Conservation (phyloP, 2,888 invertebrate genomes). For the Eupithecia pulchellata region DNA sequence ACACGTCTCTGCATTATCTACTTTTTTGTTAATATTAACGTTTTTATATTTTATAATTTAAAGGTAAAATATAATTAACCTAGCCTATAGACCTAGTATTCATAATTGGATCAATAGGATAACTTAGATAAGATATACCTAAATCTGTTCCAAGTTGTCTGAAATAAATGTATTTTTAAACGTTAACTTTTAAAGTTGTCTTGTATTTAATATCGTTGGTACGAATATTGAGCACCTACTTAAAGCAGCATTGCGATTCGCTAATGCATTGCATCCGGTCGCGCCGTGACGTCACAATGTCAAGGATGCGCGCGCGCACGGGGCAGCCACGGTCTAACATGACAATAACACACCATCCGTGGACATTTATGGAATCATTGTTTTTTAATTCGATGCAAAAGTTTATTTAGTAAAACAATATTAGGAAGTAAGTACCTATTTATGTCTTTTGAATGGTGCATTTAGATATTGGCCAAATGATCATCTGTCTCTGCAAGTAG, state of each 20-base stretch:
- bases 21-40: no score
- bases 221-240: constrained; percentile 1
- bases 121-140: no score
- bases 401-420: not conserved
- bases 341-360: constrained; percentile 21
- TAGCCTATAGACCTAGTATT: no score
- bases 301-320: constrained; percentile 50
- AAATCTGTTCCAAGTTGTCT: no score
- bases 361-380: not conserved
- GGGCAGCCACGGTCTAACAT: constrained; percentile 22
- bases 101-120: no score
- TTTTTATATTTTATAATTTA: no score
- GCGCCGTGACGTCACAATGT: constrained; percentile 40
- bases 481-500: no score
- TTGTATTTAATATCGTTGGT: not conserved
- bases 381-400: not conserved
- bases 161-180: no score
- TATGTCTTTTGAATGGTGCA: no score
- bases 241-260: constrained; percentile 2
- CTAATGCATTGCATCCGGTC: constrained; percentile 24
- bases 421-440: not conserved
- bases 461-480: no score
- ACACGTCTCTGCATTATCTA: no score
- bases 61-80: no score
- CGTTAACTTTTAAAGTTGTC: not conserved